phyloP scores from a whole-genome alignment of 2,888 invertebrate genomes.

The Pammene fasciana region DNA sequence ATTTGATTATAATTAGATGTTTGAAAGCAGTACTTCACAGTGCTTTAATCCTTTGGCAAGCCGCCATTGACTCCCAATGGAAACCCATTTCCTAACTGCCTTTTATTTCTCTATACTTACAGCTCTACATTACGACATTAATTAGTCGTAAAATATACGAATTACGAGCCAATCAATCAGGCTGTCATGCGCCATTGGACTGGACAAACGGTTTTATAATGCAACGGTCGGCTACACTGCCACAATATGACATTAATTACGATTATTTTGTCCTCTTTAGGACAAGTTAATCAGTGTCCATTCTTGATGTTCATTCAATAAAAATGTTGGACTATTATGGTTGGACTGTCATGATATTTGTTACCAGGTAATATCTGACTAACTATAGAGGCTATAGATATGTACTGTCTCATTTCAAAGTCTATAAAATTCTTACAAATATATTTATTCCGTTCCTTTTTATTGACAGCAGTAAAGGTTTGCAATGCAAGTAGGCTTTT shows the following conservation, averaged over 20 bases:
- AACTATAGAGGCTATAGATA: too few relatives aligned
- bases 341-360: too few relatives aligned
- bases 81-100: slow-evolving; percentile 18
- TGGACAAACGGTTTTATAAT: slow-evolving; percentile 27
- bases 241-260: slow-evolving; percentile 39
- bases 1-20: background rate
- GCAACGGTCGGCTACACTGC: slow-evolving; percentile 30
- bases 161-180: slow-evolving; percentile 27
- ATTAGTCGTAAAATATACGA: slow-evolving; percentile 32
- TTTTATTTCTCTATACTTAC: background rate
- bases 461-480: too few relatives aligned
- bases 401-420: too few relatives aligned
- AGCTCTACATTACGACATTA: slow-evolving; percentile 15
- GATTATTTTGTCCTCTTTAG: slow-evolving; percentile 25
- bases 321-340: background rate
- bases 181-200: slow-evolving; percentile 16
- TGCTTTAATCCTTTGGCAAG: slow-evolving; percentile 11
- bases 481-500: too few relatives aligned
- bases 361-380: too few relatives aligned
- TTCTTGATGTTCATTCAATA: slow-evolving; percentile 17
- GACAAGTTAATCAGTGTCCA: slow-evolving; percentile 30
- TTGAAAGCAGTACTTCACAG: background rate
- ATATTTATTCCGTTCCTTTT: too few relatives aligned
- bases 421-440: too few relatives aligned
- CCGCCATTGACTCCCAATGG: slow-evolving; percentile 9